Evolutionary conservation across 2,797 vertebrate species (phyloP).

Genomic region (Sebastes cheni): DNA sequence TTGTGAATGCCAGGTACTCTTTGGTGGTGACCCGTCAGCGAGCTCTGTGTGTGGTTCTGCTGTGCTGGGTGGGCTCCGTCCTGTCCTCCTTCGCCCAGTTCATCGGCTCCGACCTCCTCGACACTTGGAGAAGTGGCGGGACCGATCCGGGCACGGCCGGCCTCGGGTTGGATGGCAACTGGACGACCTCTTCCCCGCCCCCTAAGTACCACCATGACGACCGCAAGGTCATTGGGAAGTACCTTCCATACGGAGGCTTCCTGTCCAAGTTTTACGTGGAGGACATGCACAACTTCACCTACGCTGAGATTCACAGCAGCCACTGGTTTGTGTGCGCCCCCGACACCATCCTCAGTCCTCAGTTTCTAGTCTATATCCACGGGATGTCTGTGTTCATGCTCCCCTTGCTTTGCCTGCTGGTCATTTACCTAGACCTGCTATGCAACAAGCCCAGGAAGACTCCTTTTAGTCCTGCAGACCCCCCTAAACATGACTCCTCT

Average conservation of each 20-base stretch:
- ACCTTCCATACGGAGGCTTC: slow-evolving; percentile 81
- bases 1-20: slow-evolving; percentile 75
- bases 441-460: slow-evolving; percentile 67
- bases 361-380: slow-evolving; percentile 80
- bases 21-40: slow-evolving; percentile 72
- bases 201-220: slow-evolving; percentile 64
- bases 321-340: slow-evolving; percentile 81
- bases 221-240: slow-evolving; percentile 64
- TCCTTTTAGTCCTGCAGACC: slow-evolving; percentile 26
- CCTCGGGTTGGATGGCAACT: slow-evolving; percentile 67
- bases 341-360: slow-evolving; percentile 74
- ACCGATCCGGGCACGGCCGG: slow-evolving; percentile 22
- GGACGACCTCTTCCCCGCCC: slow-evolving; percentile 48
- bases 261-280: slow-evolving; percentile 82
- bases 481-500: slow-evolving; percentile 55
- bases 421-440: slow-evolving; percentile 77
- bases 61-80: slow-evolving; percentile 83
- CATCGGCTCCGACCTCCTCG: slow-evolving; percentile 75
- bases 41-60: slow-evolving; percentile 70
- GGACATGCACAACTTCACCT: slow-evolving; percentile 73
- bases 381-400: slow-evolving; percentile 75
- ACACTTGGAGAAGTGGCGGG: slow-evolving; percentile 37
- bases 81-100: slow-evolving; percentile 84
- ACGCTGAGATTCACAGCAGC: slow-evolving; percentile 74
- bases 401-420: slow-evolving; percentile 76